Evolutionary conservation across 2,797 vertebrate species (phyloP).

Genomic region (Sparidentex hasta): DNA sequence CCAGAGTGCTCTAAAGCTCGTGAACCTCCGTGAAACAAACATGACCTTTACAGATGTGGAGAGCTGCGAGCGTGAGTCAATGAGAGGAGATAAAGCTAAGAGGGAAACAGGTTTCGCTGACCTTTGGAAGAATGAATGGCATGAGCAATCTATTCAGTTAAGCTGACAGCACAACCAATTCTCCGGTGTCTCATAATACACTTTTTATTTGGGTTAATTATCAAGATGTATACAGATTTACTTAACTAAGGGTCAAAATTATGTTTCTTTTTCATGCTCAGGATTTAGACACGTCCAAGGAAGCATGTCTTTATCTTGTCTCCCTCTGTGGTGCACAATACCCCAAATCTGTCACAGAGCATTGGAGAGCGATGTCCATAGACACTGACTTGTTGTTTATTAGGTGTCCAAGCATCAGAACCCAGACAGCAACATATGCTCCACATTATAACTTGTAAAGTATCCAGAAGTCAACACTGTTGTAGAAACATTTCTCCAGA

Average conservation of each 20-base stretch:
- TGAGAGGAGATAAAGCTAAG: conserved; percentile 30
- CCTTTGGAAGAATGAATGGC: conserved; percentile 32
- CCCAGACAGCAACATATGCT: neutral
- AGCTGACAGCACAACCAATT: neutral
- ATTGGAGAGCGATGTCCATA: neutral
- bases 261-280: neutral
- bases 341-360: neutral
- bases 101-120: conserved; percentile 23
- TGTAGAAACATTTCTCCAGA: neutral
- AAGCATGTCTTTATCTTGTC: neutral
- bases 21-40: conserved; percentile 54
- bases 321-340: neutral
- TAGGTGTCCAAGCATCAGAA: neutral
- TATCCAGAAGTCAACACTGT: neutral
- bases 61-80: conserved; percentile 11
- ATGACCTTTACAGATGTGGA: conserved; percentile 56
- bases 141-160: conserved; percentile 18
- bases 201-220: neutral
- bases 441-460: neutral
- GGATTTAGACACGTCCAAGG: neutral
- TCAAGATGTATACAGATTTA: neutral
- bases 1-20: conserved; percentile 36
- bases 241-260: neutral
- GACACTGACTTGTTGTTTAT: conserved; percentile 1
- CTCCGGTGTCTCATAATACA: conserved; percentile 11